These are phyloP conservation scores for Pseudococcus longispinus DNA, from an alignment of 2,888 invertebrate species.

Conservation along the genomic window DNA sequence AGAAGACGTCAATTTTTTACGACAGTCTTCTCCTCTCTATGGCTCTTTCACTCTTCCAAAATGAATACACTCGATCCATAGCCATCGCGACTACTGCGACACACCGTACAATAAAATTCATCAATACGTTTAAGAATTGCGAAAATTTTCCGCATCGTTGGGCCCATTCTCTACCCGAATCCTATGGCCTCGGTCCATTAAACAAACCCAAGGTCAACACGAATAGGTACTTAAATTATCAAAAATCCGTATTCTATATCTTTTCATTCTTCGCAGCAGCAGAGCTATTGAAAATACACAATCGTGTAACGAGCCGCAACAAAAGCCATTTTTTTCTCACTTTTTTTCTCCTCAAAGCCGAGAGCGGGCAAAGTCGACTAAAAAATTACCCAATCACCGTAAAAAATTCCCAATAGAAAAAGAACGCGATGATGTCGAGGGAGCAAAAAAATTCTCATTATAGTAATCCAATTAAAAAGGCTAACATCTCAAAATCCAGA, in stretches of 20 bases:
- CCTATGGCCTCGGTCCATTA: not conserved
- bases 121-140: not conserved
- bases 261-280: no score
- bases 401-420: not conserved
- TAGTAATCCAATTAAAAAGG: not conserved
- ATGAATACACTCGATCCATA: not conserved
- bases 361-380: not conserved
- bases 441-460: not conserved
- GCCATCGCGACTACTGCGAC: not conserved
- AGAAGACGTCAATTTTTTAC: not conserved
- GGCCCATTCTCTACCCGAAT: not conserved
- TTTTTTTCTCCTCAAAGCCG: not conserved
- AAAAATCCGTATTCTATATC: not conserved
- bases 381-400: not conserved
- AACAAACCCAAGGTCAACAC: not conserved
- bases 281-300: not conserved
- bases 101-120: not conserved
- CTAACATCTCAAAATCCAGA: conserved; percentile 1
- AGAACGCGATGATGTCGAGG: not conserved
- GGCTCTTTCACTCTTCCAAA: not conserved
- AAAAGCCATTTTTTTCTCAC: not conserved
- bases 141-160: not conserved
- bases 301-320: conserved; percentile 19
- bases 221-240: not conserved
- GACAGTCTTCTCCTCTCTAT: not conserved